These are phyloP conservation scores for Acrocyrtus sp. DNA, from an alignment of 2,888 invertebrate genomes.

Conservation along the genomic window DNA sequence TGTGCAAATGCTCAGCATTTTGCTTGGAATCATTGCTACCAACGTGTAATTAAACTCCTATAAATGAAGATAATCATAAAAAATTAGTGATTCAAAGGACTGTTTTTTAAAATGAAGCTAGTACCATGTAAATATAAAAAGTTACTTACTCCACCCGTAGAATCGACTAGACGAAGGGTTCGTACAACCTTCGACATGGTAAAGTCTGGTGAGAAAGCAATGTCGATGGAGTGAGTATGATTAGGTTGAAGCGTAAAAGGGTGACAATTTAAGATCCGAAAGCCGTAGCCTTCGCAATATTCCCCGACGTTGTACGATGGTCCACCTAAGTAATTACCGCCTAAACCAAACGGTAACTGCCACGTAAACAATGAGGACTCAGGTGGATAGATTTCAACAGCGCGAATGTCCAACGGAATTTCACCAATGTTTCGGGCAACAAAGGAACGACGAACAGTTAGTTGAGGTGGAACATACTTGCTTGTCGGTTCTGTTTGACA, in stretches of 20 bases:
- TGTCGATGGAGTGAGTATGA: slow-evolving; percentile 80
- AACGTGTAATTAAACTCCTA: slow-evolving; percentile 75
- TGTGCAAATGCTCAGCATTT: slow-evolving; percentile 77
- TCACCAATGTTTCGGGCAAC: slow-evolving; percentile 91
- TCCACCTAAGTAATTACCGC: slow-evolving; percentile 52
- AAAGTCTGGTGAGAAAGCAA: slow-evolving; percentile 90
- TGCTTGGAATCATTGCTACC: slow-evolving; percentile 74
- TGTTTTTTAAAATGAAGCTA: background rate
- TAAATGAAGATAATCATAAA: too few species aligned
- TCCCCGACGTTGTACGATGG: slow-evolving; percentile 45
- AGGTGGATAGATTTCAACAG: slow-evolving; percentile 59
- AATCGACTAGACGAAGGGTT: slow-evolving; percentile 68
- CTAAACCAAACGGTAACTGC: slow-evolving; percentile 30
- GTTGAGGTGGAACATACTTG: slow-evolving; percentile 71
- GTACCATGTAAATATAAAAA: background rate
- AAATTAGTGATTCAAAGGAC: background rate
- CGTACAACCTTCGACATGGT: slow-evolving; percentile 79
- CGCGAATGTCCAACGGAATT: slow-evolving; percentile 78
- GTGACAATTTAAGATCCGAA: slow-evolving; percentile 79
- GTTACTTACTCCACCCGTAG: slow-evolving; percentile 60
- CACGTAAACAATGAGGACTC: slow-evolving; percentile 53
- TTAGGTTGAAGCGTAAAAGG: slow-evolving; percentile 79
- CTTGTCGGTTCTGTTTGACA: slow-evolving; percentile 69
- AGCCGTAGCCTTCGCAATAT: slow-evolving; percentile 82
- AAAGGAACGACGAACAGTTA: slow-evolving; percentile 83